Base-by-base conservation (phyloP, 2,797 vertebrate genomes). In the Eulemur rubriventer region DNA sequence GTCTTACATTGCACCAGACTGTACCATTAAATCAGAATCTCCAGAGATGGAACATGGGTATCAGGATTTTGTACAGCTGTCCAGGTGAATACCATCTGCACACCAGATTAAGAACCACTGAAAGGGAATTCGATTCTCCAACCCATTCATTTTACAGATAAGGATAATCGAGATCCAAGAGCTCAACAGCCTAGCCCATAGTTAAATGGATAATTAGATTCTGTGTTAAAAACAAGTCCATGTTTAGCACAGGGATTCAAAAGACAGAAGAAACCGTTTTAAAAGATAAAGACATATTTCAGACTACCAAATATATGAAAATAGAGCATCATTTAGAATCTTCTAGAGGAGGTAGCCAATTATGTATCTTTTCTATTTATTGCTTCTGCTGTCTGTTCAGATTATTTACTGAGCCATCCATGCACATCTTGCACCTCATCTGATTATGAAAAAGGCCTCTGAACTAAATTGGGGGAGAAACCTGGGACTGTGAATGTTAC, bases 251-350 rank as follows among this genome's bases (percentile, higher is more conserved):
- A 78, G 14, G 18, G 6, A 91, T 80, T 83, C 83, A 85, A 69
- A 93, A n/a, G 72, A 57, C 17, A 67, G 4, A 75, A 81, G 28
- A 52, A 92, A 41, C 2, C 12, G 48, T 78, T 82, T 48, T 87
- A 30, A 95, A 88, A 91, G 13, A 55, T 20, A 91, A 81, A 94
- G 33, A 38, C 9, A 72, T 38, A 78, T 73, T 90, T 93, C 65
- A 95, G 38, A 48, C 65, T 92, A 84, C 33, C 41, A 72, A 95
- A 57, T 18, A 87, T 14, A 84, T 48, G 20, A 83, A 92, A 90
- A 84, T 22, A 50, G 81, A 24, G 9, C 41, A 61, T 61, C 16
- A 82, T n/a, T 89, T 86, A 79, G 75, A 61, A 76, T 70, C 26
- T 73, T 95, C 72, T n/a, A 75, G 46, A 85, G 90, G 33, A 93